Evolutionary conservation across 2,113 vertebrate genomes (phyloP).

Genomic region (Charina bottae): DNA sequence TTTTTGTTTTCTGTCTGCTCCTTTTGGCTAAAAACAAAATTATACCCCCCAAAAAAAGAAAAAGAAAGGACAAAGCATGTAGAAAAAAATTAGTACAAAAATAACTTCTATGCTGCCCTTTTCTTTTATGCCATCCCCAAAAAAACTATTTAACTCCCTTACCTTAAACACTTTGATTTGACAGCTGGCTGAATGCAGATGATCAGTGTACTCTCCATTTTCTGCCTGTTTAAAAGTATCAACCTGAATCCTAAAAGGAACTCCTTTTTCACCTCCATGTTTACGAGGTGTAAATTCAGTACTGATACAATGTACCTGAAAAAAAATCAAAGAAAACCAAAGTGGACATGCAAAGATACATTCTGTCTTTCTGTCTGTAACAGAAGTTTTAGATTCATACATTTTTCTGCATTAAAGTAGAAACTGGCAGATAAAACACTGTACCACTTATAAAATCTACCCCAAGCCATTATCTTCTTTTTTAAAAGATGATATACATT

Average conservation of each 20-base stretch:
- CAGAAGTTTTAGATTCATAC: background rate
- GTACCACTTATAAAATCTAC: background rate
- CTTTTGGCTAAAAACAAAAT: conserved; percentile 79
- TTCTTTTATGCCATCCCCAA: background rate
- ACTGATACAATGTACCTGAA: conserved; percentile 85
- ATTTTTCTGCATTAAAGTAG: background rate
- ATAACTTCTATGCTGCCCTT: background rate
- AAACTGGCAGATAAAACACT: background rate
- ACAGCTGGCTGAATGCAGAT: conserved; percentile 85
- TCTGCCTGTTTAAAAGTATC: conserved; percentile 84
- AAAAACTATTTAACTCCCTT: conserved; percentile 28
- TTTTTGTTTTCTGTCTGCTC: conserved; percentile 86
- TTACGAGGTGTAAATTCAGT: conserved; percentile 85
- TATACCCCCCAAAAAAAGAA: background rate
- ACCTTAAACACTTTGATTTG: conserved; percentile 89
- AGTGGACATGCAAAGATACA: background rate
- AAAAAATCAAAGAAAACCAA: background rate
- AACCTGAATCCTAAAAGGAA: conserved; percentile 84
- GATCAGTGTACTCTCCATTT: conserved; percentile 82
- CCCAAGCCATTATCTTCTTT: background rate
- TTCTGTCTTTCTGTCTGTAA: background rate
- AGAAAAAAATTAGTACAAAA: background rate
- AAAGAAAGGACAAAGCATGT: background rate
- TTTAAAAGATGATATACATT: too few relatives aligned
- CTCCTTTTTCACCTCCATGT: conserved; percentile 84